Evolutionary conservation across 2,113 vertebrate species (phyloP), one percentile per base, ranked within the genome.

Genomic region (Aegypius monachus): DNA sequence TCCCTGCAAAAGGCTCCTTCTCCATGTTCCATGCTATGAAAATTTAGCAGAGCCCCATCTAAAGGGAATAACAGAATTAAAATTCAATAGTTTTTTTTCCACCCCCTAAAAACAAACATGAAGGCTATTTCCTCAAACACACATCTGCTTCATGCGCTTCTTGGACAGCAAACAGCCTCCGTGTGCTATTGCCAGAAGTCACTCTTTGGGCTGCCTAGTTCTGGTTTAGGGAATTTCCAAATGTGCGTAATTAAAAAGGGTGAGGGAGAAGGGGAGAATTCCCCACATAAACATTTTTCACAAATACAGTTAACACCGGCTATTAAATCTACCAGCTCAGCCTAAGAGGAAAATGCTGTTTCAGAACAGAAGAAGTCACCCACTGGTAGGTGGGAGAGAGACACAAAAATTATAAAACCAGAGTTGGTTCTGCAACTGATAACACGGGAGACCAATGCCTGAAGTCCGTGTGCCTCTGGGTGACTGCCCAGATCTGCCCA

Each of bases 161-260:
- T 79, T 85, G 71, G 40, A 90, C 5, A 21, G 83, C 66, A 96
- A 90, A 79, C 11, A 81, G 71, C 48, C 42, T 82, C 48, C 0
- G 0, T 29, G 56, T 5, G 12, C 47, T 75, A 65, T 31, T 67
- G 85, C 52, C 82, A 72, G 58, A 79, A 95, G 53, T 72, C 38
- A 68, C 47, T 65, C 21, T 72, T 52, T 22, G 43, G 79, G 58
- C 67, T 92, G 74, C 45, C 67, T 72, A 34, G 31, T 25, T 81
- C 66, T 82, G 42, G 36, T n/a, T 79, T 79, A 81, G 36, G 81
- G 66, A 81, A 87, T 92, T 92, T 90, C 85, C 81, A 94, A 74
- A 63, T 7, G 15, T 1, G 4, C 0, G 5, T 59, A 59, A 81
- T 38, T 40, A 74, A 84, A 32, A 36, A 73, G 65, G 32, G 22